Percentiles rank a stretch among this genome's conserved stretches.
phyloP scores from a whole-genome alignment of 1,140 invertebrate species.

The Platorchestia sp. region DNA sequence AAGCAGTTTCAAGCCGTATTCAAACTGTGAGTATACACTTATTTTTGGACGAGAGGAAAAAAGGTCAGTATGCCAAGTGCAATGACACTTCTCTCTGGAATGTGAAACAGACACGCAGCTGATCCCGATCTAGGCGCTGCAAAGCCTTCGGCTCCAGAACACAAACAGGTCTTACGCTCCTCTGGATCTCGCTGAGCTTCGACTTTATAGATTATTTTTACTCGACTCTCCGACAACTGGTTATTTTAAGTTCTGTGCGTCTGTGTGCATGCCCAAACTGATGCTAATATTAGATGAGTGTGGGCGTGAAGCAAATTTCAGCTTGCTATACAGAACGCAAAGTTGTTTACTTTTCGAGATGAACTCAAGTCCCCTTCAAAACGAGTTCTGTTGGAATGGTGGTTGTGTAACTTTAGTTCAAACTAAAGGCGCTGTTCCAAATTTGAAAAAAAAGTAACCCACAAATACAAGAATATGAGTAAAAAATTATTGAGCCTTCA shows the following conservation, averaged over 20 bases:
- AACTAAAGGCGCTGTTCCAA: background rate
- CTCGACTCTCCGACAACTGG: background rate
- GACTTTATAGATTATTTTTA: background rate
- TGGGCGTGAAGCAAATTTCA: background rate
- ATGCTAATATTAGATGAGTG: background rate
- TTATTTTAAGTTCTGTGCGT: background rate
- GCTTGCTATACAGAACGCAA: background rate
- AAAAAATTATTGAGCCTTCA: background rate
- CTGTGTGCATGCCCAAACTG: background rate
- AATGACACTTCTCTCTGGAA: background rate
- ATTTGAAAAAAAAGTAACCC: background rate
- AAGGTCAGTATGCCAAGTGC: background rate
- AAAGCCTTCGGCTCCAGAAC: background rate
- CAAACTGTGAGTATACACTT: background rate
- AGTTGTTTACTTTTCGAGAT: background rate
- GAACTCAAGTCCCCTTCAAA: background rate
- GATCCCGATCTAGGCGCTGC: background rate
- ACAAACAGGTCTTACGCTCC: background rate
- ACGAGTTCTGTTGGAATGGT: background rate
- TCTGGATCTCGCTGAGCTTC: background rate
- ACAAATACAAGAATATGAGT: no score
- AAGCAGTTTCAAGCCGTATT: no score
- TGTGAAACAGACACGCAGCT: background rate
- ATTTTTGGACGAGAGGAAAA: background rate
- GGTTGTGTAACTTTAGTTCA: background rate